Percentiles rank a stretch among this genome's conserved stretches.
phyloP scores from a whole-genome alignment of 2,797 vertebrate genomes.

The Pseudochaenichthys georgianus region DNA sequence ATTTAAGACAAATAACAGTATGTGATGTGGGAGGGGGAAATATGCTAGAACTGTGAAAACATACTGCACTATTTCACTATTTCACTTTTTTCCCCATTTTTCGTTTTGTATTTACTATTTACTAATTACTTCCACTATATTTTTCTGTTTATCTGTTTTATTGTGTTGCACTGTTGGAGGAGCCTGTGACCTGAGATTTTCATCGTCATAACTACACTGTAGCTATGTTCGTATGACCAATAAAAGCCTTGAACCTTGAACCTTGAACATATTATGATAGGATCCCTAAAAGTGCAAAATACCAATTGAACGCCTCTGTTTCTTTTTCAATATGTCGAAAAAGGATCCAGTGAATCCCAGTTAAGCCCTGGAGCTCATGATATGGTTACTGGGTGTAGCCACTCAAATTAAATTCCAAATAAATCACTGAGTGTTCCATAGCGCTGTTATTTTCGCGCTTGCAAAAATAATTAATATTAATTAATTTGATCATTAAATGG shows the following conservation, averaged over 20 bases:
- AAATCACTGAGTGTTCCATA: constrained; percentile 61
- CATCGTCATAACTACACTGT: too few species aligned
- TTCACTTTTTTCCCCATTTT: too few species aligned
- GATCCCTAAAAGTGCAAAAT: constrained; percentile 41
- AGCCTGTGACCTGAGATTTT: too few species aligned
- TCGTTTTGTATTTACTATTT: too few species aligned
- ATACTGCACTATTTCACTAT: neutral
- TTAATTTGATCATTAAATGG: constrained; percentile 27
- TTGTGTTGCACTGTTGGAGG: too few species aligned
- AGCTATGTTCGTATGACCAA: too few species aligned
- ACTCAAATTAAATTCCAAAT: constrained; percentile 56
- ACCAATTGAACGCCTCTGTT: constrained; percentile 38
- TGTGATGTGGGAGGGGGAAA: constrained; percentile 33
- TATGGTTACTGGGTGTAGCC: constrained; percentile 60
- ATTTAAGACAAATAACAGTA: constrained; percentile 44
- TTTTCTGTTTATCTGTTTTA: too few species aligned
- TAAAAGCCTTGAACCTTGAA: too few species aligned
- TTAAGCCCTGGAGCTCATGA: constrained; percentile 46
- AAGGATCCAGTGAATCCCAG: constrained; percentile 37
- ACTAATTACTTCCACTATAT: too few species aligned
- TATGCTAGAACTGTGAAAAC: constrained; percentile 48
- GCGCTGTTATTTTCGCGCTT: constrained; percentile 43
- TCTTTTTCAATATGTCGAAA: constrained; percentile 50
- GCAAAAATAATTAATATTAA: constrained; percentile 42
- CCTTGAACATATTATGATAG: constrained; percentile 24